A percentile compares a stretch with the other conserved stretches of the same genome.
Conservation (phyloP, 2,113 vertebrate species). For the Puma concolor region DNA sequence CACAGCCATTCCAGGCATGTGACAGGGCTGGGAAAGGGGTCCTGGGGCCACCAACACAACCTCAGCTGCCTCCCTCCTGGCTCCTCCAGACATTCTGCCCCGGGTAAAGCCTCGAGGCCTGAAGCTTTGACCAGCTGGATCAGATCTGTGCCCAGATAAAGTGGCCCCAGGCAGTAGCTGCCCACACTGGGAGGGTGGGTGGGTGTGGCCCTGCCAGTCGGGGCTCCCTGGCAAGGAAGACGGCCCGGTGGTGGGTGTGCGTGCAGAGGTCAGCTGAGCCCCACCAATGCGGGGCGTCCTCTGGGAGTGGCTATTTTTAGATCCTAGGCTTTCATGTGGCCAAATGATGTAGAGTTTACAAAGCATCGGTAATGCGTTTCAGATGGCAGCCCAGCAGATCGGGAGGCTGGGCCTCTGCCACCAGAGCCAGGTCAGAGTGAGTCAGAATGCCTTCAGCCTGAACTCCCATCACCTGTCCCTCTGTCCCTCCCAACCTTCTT, state of each 20-base stretch:
- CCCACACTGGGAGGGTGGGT: not conserved
- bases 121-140: constrained; percentile 3
- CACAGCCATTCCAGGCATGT: not conserved
- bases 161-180: constrained; percentile 51
- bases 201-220: constrained; percentile 3
- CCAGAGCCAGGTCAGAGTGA: constrained; percentile 67
- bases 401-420: constrained; percentile 61
- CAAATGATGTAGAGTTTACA: constrained; percentile 88
- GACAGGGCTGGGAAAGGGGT: not conserved
- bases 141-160: constrained; percentile 39
- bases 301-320: constrained; percentile 89
- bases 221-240: constrained; percentile 54
- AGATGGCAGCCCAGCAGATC: constrained; percentile 80
- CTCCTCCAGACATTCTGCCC: constrained; percentile 25
- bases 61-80: not conserved
- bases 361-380: constrained; percentile 89
- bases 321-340: constrained; percentile 89
- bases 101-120: constrained; percentile 18
- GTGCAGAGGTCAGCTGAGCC: constrained; percentile 84
- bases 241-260: constrained; percentile 69
- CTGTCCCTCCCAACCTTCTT: not conserved
- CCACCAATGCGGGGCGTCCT: constrained; percentile 85
- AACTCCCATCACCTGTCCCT: constrained; percentile 52
- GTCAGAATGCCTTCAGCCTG: constrained; percentile 36
- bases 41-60: not conserved